These are phyloP conservation scores for Pyrocephalus nanus DNA, from an alignment of 2,797 vertebrate genomes.

Conservation along the genomic window DNA sequence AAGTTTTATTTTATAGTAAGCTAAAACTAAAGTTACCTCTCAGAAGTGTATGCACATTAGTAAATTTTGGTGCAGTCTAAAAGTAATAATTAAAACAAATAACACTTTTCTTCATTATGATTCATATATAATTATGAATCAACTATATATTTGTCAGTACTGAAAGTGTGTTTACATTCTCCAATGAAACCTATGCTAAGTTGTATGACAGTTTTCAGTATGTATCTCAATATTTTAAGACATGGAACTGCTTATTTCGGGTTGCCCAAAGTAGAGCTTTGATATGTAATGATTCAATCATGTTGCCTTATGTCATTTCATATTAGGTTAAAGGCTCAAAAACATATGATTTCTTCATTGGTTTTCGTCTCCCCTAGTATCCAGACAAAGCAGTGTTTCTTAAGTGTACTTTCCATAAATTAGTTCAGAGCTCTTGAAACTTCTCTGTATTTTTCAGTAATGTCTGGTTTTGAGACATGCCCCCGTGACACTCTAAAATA, in stretches of 20 bases:
- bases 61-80: background rate
- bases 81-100: background rate
- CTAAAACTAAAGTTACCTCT: background rate
- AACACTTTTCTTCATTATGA: background rate
- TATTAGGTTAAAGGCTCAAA: background rate
- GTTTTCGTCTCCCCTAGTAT: background rate
- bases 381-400: background rate
- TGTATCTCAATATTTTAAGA: background rate
- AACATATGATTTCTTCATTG: background rate
- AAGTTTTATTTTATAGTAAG: background rate
- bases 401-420: background rate
- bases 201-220: background rate
- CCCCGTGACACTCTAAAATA: background rate
- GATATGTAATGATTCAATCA: background rate
- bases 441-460: background rate
- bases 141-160: background rate
- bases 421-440: background rate
- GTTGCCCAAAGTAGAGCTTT: background rate
- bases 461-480: background rate
- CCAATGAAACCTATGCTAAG: background rate
- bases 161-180: background rate
- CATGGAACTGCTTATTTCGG: background rate
- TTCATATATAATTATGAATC: background rate
- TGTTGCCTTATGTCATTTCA: background rate
- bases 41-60: background rate